A percentile compares a stretch with the other conserved stretches of the same genome.
phyloP scores from a whole-genome alignment of 2,797 vertebrate species.

The Rhinoraja longicauda region DNA sequence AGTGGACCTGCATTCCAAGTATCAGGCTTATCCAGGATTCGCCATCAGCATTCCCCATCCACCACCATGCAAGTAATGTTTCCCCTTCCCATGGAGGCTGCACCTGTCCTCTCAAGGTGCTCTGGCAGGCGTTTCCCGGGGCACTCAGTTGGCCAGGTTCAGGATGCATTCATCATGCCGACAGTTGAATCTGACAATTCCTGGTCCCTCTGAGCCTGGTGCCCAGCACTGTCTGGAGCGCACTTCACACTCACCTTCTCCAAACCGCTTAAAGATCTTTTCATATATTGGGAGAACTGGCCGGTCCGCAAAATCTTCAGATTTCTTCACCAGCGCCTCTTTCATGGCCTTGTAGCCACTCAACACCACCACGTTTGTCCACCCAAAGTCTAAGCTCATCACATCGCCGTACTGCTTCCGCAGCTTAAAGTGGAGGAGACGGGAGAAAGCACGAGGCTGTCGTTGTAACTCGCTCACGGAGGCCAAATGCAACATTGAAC shows the following conservation, averaged over 20 bases:
- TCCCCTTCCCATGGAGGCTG: too few species aligned
- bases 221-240: background rate
- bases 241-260: background rate
- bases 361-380: slow-evolving; percentile 40
- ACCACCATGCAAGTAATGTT: too few species aligned
- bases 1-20: too few species aligned
- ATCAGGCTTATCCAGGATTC: too few species aligned
- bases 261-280: accelerated
- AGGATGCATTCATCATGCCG: too few species aligned
- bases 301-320: slow-evolving; percentile 42
- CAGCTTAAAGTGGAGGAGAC: slow-evolving; percentile 17
- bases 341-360: slow-evolving; percentile 43
- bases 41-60: too few species aligned
- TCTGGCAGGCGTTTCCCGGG: too few species aligned
- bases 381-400: slow-evolving; percentile 38
- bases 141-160: too few species aligned
- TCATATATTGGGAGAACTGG: background rate
- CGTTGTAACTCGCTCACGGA: background rate
- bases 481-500: background rate
- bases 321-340: slow-evolving; percentile 42
- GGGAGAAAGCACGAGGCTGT: background rate
- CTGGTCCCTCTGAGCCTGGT: background rate
- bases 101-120: too few species aligned
- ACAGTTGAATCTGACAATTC: background rate
- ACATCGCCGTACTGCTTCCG: slow-evolving; percentile 38